Base-by-base conservation (phyloP, 1,140 invertebrate species). In the Elysia chlorotica region DNA sequence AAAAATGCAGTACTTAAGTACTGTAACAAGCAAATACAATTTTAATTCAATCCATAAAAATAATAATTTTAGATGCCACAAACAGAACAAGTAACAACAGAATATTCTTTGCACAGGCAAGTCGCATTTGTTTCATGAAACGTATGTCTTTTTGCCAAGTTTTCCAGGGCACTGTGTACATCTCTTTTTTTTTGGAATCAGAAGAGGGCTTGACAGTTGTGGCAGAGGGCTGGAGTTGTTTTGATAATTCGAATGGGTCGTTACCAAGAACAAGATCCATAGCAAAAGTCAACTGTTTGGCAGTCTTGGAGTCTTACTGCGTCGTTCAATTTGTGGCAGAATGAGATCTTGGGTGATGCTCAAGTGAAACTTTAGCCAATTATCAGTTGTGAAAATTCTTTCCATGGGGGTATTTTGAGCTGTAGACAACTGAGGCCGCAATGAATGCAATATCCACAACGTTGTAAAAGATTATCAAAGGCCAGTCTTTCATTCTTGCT, bases 401-500 rank as follows among this genome's bases (percentile, higher is more conserved):
- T 59, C 25, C 25, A 17, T 6, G 56, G 28, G 28, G 28, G 28
- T 19, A 30, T 59, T 23, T 30, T 59, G 6, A 23, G 56, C 25
- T 17, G 10, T 17, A 10, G 6, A n/a, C 10, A 19, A 28, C 25
- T 59, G 25, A 59, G 28, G 56, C 56, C 10, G 56, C 74, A 17
- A 76, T 28, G 17, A 30, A 62, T 25, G 74, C 74, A 53, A 77
- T 38, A 73, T 81, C 78, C 21, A 80, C 23, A n/a, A 81, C 66
- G 57, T 81, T 80, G 59, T 35, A 77, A 57, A 81, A 78, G 19
- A 76, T 41, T 17, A 73, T 62, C 67, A 81, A 61, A 28, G 79
- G 75, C 80, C 78, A 81, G 25, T 75, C 38, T 21, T 72, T 73
- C 2, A 69, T 74, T 33, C 41, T 70, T 0, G n/a, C 74, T 74